These are phyloP conservation scores for Bubalus kerabau DNA, from an alignment of 2,113 vertebrate genomes.

Conservation along the genomic window DNA sequence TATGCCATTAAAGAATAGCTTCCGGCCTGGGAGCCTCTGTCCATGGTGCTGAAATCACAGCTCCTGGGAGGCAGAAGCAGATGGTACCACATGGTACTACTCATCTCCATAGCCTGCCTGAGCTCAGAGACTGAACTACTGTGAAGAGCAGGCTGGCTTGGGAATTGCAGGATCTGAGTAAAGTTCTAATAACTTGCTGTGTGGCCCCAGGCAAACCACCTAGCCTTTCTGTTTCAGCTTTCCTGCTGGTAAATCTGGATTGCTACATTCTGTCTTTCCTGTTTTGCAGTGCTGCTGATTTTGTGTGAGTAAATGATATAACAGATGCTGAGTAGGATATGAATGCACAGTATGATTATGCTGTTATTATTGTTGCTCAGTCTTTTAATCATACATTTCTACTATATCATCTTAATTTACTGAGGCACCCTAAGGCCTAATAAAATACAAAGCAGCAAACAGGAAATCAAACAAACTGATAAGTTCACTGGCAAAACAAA, in stretches of 20 bases:
- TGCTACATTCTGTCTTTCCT: conserved; percentile 5
- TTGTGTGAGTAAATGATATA: conserved; percentile 53
- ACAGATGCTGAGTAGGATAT: conserved; percentile 58
- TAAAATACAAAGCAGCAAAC: conserved; percentile 34
- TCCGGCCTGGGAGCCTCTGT: background rate
- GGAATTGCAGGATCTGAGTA: background rate
- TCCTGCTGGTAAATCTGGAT: conserved; percentile 39
- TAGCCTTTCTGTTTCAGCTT: conserved; percentile 43
- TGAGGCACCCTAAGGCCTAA: conserved; percentile 59
- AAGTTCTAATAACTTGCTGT: conserved; percentile 30
- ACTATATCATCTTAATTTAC: conserved; percentile 59
- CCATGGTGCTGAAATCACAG: background rate
- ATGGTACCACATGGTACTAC: background rate
- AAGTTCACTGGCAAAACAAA: background rate
- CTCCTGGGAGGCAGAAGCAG: background rate
- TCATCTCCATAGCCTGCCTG: background rate
- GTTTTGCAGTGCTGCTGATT: conserved; percentile 10
- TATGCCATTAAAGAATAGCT: background rate
- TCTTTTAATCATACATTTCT: conserved; percentile 70
- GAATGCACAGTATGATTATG: conserved; percentile 44
- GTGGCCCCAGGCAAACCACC: conserved; percentile 34
- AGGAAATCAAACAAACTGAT: conserved; percentile 59
- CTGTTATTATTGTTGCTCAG: conserved; percentile 48
- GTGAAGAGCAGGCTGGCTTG: background rate
- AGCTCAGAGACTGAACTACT: background rate